Conservation (phyloP, 2,113 vertebrate species). For the Sebastes schlegelii region DNA sequence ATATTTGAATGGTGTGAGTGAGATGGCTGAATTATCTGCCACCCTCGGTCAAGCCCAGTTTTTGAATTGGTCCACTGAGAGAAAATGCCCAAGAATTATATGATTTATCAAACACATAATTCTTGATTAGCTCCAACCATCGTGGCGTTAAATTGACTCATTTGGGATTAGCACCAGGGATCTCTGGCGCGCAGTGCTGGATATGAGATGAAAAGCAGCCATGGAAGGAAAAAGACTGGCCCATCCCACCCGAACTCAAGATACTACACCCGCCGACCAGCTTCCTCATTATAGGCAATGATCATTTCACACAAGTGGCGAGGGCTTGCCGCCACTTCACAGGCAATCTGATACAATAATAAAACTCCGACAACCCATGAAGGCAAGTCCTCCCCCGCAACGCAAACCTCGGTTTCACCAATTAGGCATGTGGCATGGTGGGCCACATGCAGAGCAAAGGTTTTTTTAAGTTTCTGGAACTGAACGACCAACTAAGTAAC, state of each 20-base stretch:
- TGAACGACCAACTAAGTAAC: background rate
- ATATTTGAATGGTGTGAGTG: conserved; percentile 17
- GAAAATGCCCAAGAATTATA: conserved; percentile 5
- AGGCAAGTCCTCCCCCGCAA: background rate
- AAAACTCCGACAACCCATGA: background rate
- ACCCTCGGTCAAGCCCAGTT: conserved; percentile 1
- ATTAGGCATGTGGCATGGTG: background rate
- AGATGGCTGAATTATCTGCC: conserved; percentile 26
- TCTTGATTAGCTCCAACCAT: conserved; percentile 4
- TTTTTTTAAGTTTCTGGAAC: background rate
- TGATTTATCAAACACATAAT: conserved; percentile 29
- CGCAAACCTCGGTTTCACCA: background rate
- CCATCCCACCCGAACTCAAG: background rate
- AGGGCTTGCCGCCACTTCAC: background rate
- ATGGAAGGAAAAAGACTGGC: conserved; percentile 9
- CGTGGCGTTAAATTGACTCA: conserved; percentile 4
- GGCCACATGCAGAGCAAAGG: background rate
- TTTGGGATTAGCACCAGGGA: conserved; percentile 12
- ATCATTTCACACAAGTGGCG: conserved; percentile 5
- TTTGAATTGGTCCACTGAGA: conserved; percentile 15
- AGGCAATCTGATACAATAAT: conserved; percentile 5
- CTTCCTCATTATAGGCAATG: background rate
- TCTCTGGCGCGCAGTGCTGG: background rate
- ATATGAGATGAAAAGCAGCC: conserved; percentile 14
- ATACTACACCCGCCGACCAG: background rate